phyloP scores from a whole-genome alignment of 2,888 invertebrate species.

The Hyles lineata region DNA sequence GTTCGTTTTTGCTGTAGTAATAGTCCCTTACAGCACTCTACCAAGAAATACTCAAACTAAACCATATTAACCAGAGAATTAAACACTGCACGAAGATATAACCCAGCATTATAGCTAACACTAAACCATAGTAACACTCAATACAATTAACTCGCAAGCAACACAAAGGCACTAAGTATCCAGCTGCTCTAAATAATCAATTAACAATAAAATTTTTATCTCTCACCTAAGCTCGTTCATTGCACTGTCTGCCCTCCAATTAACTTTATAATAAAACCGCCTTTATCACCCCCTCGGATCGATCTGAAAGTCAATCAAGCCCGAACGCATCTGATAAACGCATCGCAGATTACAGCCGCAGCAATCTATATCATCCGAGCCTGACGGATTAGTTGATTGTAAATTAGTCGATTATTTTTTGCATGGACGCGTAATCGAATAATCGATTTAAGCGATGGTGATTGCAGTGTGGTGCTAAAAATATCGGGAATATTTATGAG shows the following conservation, averaged over 20 bases:
- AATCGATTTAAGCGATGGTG: background rate
- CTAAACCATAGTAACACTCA: background rate
- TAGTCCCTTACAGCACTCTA: too few relatives aligned
- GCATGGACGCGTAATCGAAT: conserved; percentile 12
- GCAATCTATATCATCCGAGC: conserved; percentile 37
- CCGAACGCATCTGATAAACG: conserved; percentile 39
- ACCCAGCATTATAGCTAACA: background rate
- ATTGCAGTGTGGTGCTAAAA: background rate
- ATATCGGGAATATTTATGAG: background rate
- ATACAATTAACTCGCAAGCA: background rate
- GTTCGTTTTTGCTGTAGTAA: too few relatives aligned
- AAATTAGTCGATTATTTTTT: conserved; percentile 29
- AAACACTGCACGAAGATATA: background rate
- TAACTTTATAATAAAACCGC: conserved; percentile 43
- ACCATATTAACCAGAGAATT: background rate
- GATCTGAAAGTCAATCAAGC: conserved; percentile 49
- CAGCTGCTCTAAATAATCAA: background rate
- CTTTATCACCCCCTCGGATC: conserved; percentile 44
- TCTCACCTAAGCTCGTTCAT: conserved; percentile 37
- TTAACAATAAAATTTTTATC: background rate
- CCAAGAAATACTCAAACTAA: background rate
- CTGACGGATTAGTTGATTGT: conserved; percentile 24
- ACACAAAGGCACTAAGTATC: background rate
- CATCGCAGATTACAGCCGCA: conserved; percentile 39
- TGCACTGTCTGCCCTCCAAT: conserved; percentile 47